Evolutionary conservation across 2,888 invertebrate genomes (phyloP), one percentile per base, ranked within the genome.

Genomic region (Helicoverpa assulta): DNA sequence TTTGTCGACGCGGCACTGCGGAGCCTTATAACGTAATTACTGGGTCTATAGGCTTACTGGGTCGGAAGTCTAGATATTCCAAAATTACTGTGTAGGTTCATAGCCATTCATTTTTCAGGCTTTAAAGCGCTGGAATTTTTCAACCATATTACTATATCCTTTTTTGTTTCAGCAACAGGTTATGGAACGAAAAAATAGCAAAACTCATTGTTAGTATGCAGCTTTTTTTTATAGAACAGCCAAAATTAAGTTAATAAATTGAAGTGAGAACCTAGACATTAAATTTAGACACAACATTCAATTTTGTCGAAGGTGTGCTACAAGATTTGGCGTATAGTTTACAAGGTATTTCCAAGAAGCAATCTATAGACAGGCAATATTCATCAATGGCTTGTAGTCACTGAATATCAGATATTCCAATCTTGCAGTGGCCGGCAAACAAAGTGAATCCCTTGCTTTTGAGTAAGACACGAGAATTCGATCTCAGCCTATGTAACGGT

Each of bases 11-110:
- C 2, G 19, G 18, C 19, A 21, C 21, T 55, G 51, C 19, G 61
- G 29, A 29, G 18, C 40, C 18, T 71, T 56, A 18, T 21, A 10
- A 71, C 57, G 40, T 67, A 47, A 73, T 57, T 50, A 40, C 47
- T n/a, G 47, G 57, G 21, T 16, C 2, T 29, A 21, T 54, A 33
- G 53, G 29, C 18, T 18, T 0, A 18, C 14, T 50, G 40, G 8
- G 53, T 65, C 26, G 12, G 18, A 1, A 0, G 26, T 29, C 26
- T 16, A 26, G 57, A 6, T 68, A 14, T 3, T 19, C 16, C 8
- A 56, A 7, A 43, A 43, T 16, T 43, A 43, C 14, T 33, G 8
- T 33, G 33, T 33, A 10, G 8, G 8, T 33, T 40, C 14, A 40
- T 12, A 40, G 10, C 14, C 33, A 2, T 10, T 2, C 40, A 40